These are phyloP conservation scores for Halictus quadricinctus DNA, from an alignment of 2,888 invertebrate genomes.

Conservation along the genomic window DNA sequence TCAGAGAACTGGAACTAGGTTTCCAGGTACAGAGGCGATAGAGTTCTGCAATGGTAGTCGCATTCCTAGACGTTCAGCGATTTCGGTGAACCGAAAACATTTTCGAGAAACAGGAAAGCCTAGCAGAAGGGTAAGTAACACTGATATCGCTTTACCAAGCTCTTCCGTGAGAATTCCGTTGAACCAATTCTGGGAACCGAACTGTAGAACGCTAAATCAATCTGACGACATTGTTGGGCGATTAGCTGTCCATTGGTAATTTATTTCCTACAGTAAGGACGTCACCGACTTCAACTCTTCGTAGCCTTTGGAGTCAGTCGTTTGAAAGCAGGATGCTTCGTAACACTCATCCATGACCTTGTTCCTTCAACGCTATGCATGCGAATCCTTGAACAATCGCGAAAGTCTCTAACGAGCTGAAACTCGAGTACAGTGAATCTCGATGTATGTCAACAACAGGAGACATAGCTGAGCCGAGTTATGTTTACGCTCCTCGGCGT, in stretches of 20 bases:
- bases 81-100: conserved; percentile 55
- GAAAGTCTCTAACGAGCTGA: no score
- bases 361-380: neutral
- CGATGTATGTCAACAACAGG: no score
- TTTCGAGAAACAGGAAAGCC: conserved; percentile 52
- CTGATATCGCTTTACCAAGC: conserved; percentile 39
- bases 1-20: conserved; percentile 59
- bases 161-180: conserved; percentile 43
- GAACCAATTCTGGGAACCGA: conserved; percentile 37
- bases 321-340: neutral
- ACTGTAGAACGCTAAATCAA: neutral
- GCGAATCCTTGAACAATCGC: no score
- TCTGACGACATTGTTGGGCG: neutral
- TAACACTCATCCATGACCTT: neutral
- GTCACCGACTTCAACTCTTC: neutral
- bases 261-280: neutral
- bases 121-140: conserved; percentile 44
- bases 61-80: conserved; percentile 49
- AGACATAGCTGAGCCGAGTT: no score
- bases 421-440: no score
- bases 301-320: neutral
- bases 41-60: conserved; percentile 43
- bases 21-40: conserved; percentile 68
- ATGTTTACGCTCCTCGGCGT: no score
- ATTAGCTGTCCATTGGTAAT: neutral